A percentile compares a stretch with the other conserved stretches of the same genome.
Conservation (phyloP, 2,797 vertebrate species). For the Sebastes oblongus region DNA sequence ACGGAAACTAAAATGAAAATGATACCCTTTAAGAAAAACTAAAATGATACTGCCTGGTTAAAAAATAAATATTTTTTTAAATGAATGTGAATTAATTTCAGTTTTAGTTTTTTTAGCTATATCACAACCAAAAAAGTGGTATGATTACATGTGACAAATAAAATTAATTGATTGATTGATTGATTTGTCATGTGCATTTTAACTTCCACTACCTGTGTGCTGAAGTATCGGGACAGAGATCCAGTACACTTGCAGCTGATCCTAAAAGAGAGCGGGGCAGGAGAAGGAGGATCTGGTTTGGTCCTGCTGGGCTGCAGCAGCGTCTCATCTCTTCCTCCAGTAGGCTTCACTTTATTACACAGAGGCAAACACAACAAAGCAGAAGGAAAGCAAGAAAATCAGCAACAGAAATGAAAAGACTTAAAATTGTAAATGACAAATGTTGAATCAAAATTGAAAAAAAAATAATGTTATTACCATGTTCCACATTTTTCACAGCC, state of each 20-base stretch:
- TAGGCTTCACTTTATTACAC: conserved; percentile 13
- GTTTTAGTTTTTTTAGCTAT: too few relatives aligned
- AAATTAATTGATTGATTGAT: too few relatives aligned
- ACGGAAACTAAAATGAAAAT: too few relatives aligned
- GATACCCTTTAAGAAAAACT: too few relatives aligned
- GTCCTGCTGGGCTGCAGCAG: not conserved
- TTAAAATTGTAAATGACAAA: not conserved
- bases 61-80: too few relatives aligned
- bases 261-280: conserved; percentile 79
- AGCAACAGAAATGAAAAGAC: not conserved
- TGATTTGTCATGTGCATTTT: not conserved
- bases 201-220: conserved; percentile 76
- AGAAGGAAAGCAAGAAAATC: not conserved
- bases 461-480: conserved; percentile 13
- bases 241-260: conserved; percentile 92
- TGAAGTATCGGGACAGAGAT: conserved; percentile 77
- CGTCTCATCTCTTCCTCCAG: not conserved
- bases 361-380: not conserved
- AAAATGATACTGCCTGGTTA: too few relatives aligned
- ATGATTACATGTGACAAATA: too few relatives aligned
- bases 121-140: too few relatives aligned
- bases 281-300: not conserved
- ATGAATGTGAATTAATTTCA: too few relatives aligned
- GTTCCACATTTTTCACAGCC: not conserved
- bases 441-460: not conserved